Conservation (phyloP, 2,888 invertebrate genomes). For the Choreutis nemorana region DNA sequence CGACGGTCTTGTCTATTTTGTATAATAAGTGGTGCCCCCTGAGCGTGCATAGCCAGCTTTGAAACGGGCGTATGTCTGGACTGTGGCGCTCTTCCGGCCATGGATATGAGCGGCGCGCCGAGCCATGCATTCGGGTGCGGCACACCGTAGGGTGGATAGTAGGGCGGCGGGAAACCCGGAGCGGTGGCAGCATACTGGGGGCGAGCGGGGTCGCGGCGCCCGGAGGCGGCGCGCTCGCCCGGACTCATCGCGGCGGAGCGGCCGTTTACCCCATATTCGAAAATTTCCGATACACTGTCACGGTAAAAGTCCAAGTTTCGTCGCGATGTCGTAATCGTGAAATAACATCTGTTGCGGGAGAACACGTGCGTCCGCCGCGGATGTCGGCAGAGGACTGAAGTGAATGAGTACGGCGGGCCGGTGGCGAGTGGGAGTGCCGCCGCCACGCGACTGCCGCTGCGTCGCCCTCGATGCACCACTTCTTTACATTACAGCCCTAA, state of each 20-base stretch:
- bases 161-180: slow-evolving; percentile 60
- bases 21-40: slow-evolving; percentile 84
- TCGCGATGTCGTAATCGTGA: slow-evolving; percentile 61
- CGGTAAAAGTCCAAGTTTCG: slow-evolving; percentile 49
- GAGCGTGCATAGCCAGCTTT: slow-evolving; percentile 82
- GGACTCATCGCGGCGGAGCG: slow-evolving; percentile 50
- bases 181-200: slow-evolving; percentile 57
- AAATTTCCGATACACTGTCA: slow-evolving; percentile 52
- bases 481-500: slow-evolving; percentile 54
- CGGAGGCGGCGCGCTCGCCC: slow-evolving; percentile 63
- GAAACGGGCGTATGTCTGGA: slow-evolving; percentile 68
- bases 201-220: slow-evolving; percentile 63
- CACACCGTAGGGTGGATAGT: slow-evolving; percentile 59
- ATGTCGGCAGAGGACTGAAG: slow-evolving; percentile 55
- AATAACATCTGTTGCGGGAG: slow-evolving; percentile 55
- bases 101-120: slow-evolving; percentile 82
- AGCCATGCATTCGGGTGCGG: slow-evolving; percentile 75
- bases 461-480: slow-evolving; percentile 50
- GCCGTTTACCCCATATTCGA: slow-evolving; percentile 79
- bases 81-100: slow-evolving; percentile 69
- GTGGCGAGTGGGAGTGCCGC: slow-evolving; percentile 49
- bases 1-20: slow-evolving; percentile 69
- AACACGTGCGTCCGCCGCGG: slow-evolving; percentile 41
- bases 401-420: slow-evolving; percentile 55
- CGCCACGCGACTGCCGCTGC: slow-evolving; percentile 32